Percentiles rank a stretch among this genome's conserved stretches.
phyloP scores from a whole-genome alignment of 2,113 vertebrate genomes.

The Mastomys coucha region DNA sequence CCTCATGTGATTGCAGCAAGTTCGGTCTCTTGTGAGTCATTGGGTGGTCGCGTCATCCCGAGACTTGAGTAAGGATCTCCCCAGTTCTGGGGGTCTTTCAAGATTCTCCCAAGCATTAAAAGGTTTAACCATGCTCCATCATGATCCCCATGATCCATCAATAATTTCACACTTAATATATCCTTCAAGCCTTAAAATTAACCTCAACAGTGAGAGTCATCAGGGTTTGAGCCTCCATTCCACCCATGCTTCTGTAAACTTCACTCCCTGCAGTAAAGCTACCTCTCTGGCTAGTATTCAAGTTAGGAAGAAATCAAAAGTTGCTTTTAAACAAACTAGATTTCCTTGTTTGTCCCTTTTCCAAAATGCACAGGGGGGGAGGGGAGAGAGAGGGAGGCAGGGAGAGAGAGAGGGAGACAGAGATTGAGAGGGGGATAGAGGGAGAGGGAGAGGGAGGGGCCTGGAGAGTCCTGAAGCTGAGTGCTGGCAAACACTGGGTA shows the following conservation, averaged over 20 bases:
- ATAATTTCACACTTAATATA: slow-evolving; percentile 5
- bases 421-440: no score
- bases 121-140: background rate
- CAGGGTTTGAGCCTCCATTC: slow-evolving; percentile 12
- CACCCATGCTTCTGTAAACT: background rate
- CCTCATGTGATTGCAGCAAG: no score
- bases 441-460: no score
- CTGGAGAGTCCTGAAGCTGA: background rate
- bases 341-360: background rate
- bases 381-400: no score
- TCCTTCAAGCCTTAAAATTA: background rate
- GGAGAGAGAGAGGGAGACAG: no score
- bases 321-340: slow-evolving; percentile 24
- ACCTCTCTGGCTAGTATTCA: background rate
- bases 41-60: no score
- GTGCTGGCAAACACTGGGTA: background rate
- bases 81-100: no score
- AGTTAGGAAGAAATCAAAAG: slow-evolving; percentile 2
- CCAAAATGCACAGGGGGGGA: background rate
- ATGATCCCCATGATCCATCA: background rate
- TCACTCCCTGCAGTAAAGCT: background rate
- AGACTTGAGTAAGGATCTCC: no score
- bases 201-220: background rate
- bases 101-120: slow-evolving; percentile 20
- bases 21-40: no score